Evolutionary conservation across 2,797 vertebrate genomes (phyloP), one percentile per base, ranked within the genome.

Genomic region (Calcarius lapponicus): DNA sequence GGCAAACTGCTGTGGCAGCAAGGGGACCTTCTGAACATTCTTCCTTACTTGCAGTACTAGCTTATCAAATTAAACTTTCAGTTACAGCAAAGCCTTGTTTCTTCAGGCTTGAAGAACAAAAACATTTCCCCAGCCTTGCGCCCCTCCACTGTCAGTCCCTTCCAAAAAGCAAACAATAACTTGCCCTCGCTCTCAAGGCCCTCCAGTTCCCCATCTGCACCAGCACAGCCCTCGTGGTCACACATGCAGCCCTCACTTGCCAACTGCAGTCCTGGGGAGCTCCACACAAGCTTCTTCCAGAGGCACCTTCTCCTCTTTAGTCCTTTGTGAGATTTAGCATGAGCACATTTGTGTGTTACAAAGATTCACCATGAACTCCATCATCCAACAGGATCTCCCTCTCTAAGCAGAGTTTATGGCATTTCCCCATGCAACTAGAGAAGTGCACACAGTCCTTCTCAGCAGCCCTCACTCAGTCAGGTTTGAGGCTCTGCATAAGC

Each of bases 321-420:
- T 9, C 42, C 26, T 42, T 9, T 4, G 21, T 3, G 7, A 48
- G 31, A 21, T 56, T 47, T 36, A 17, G 16, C 0, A 0, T 1
- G 16, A 81, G 29, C 9, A 19, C 15, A 10, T 5, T 3, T 32
- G 3, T 5, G 7, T 0, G 0, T 47, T 25, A 56, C 22, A 32
- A 56, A 64, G 86, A 20, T 9, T 32, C 25, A 38, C 24, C 32
- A 4, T 1, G 9, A 62, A 19, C 38, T 65, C 24, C 13, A 32
- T 10, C 36, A 25, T 7, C 25, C 34, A 47, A 11, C 5, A 32
- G 56, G 36, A 62, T 19, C 34, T 71, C 53, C n/a, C 34, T 2
- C 45, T 9, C 7, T 3, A 19, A 38, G 42, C 4, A 24, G 20
- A 56, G n/a, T 22, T 45, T 6, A 36, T 0, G 2, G 38, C 47